Evolutionary conservation across 2,797 vertebrate species (phyloP).

Genomic region (Rachycentron canadum): DNA sequence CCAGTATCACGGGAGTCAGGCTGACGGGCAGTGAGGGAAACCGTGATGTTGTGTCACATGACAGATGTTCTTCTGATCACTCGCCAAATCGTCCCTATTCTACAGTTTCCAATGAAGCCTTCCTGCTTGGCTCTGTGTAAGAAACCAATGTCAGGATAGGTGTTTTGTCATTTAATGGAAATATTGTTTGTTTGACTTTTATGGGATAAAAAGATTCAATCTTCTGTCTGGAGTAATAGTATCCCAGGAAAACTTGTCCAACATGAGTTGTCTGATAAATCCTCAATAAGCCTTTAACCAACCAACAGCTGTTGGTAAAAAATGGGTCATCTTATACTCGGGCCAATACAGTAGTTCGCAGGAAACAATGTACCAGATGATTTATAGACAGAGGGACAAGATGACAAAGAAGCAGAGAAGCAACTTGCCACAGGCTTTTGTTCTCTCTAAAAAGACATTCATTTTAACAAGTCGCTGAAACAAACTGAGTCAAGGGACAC

Average conservation of each 20-base stretch:
- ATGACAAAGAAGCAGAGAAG: conserved; percentile 21
- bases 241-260: conserved; percentile 1
- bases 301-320: not conserved
- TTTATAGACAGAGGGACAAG: conserved; percentile 11
- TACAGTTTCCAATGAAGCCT: too few species aligned
- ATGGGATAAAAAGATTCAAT: not conserved
- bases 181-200: not conserved
- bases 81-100: too few species aligned
- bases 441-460: conserved; percentile 44
- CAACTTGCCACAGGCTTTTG: conserved; percentile 45
- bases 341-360: not conserved
- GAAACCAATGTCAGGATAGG: too few species aligned
- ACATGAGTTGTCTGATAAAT: not conserved
- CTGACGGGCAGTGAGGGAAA: conserved; percentile 8
- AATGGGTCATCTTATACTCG: not conserved
- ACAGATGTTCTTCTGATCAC: too few species aligned
- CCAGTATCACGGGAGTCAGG: conserved; percentile 22
- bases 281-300: not conserved
- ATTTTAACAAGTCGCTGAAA: conserved; percentile 53
- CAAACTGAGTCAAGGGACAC: conserved; percentile 57
- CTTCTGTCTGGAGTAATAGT: not conserved
- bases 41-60: too few species aligned
- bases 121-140: too few species aligned
- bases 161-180: not conserved
- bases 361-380: conserved; percentile 21